Base-by-base conservation (phyloP, 2,888 invertebrate genomes). In the Lasioglossum marginatum region DNA sequence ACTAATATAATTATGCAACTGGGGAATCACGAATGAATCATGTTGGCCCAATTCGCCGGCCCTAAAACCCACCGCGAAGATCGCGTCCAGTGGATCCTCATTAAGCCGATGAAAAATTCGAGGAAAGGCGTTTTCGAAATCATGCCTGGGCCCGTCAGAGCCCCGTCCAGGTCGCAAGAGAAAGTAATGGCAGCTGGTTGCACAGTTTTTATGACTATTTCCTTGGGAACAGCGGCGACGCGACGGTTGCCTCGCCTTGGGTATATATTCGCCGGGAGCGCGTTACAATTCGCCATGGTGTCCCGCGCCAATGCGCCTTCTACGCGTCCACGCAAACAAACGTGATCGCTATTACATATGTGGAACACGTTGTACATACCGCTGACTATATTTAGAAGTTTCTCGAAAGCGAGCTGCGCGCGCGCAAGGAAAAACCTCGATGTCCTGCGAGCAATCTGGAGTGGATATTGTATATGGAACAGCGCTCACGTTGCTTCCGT, bases 371-470 rank as follows among this genome's bases (percentile, higher is more conserved):
- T 88, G 85, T 80, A 81, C 84, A 80, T 77, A 75, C 82, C 76
- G 73, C n/a, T 76, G 81, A 79, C 82, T 88, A 85, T 85, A 89
- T 89, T 90, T 91, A 88, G 82, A 89, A 81, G 89, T 84, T 91
- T 88, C 88, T 87, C 80, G 82, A 85, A 83, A 85, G 82, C 72
- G 79, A 90, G 77, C 57, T 2, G 60, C 14, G 34, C 63, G 31
- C 19, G 72, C 87, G 52, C 19, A 76, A 75, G 87, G 87, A 73
- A 83, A 87, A 86, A 79, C 77, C 23, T 12, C 37, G 40, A 71
- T 37, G 52, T 52, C 57, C 60, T 45, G 76, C 73, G 77, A 63
- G 45, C 16, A 63, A 63, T 63, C 16, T 31, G 16, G 6, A 31
- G 63, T 19, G 63, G 16, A 63, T 63, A 31, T 16, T n/a, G 57